Base-by-base conservation (phyloP, 2,797 vertebrate species). In the Chaetodon trifasciatus region DNA sequence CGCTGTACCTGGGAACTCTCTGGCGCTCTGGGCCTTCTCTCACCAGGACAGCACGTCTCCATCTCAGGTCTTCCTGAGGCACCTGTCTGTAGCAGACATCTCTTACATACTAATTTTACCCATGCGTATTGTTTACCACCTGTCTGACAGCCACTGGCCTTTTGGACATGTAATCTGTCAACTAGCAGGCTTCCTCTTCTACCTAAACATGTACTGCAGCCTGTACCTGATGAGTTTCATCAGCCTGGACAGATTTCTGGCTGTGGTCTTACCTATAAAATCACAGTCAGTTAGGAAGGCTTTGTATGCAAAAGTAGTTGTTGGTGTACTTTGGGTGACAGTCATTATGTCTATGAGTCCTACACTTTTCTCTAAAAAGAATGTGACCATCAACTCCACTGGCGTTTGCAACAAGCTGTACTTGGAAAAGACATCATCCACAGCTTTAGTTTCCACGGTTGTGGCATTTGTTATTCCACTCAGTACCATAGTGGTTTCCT, bases 131-230 rank as follows among this genome's bases (percentile, higher is more conserved):
- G 75, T 93, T 79, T 96, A 95, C 85, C 96, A 96, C 49, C 77
- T 94, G 1, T 93, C 75, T 17, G 71, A 85, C 10, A 79, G 74
- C 64, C 55, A 88, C 85, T 96, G 96, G 96, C 90, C 88, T 7
- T 91, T 96, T 46, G 95, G 94, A 6, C 70, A 88, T 28, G 40
- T 81, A 1, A 23, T 84, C 5, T 96, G 96, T 83, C 88, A 89
- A 5, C 16, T 95, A 9, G 86, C 88, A 15, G 94, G 94, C 63
- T 96, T 95, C 83, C 89, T 96, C 19, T 96, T 96, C 70, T 95
- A 94, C 72, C 70, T 96, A 1, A 96, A 96, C 88, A 92, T 96
- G 91, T 96, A 96, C 83, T 93, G 94, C 84, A 96, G 95, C 76
- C 82, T 96, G 39, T 96, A 93, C 66, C 73, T 96, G 15, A 95